Evolutionary conservation across 2,113 vertebrate genomes (phyloP).

Genomic region (cat (Felis catus)): DNA sequence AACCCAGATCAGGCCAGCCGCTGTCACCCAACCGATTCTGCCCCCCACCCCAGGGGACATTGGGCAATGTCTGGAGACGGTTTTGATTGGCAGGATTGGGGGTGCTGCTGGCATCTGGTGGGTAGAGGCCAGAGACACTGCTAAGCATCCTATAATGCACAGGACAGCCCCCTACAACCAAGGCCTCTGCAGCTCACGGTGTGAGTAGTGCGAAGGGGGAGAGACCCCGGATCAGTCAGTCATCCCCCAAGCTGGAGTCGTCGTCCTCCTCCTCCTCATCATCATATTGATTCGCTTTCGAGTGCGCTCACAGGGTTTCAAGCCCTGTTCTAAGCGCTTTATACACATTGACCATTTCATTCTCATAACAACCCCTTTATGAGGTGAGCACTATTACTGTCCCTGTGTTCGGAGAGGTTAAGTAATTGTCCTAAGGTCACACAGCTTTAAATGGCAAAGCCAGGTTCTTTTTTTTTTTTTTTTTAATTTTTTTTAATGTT

Average conservation of each 20-base stretch:
- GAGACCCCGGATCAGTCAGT: too few relatives aligned
- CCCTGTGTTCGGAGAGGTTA: background rate
- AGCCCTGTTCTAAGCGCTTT: background rate
- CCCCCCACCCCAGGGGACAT: background rate
- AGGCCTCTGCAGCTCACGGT: background rate
- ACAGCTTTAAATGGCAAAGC: background rate
- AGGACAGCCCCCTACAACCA: background rate
- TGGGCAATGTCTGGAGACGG: background rate
- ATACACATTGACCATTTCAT: background rate
- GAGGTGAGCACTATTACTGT: background rate
- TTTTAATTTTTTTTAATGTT: too few relatives aligned
- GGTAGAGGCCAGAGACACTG: background rate
- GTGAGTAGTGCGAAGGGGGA: background rate
- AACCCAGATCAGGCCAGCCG: background rate
- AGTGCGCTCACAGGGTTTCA: too few relatives aligned
- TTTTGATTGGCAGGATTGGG: background rate
- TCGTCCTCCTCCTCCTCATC: rapidly evolving
- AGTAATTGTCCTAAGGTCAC: background rate
- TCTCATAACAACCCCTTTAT: background rate
- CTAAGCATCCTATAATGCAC: background rate
- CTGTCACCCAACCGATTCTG: background rate
- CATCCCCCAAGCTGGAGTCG: background rate
- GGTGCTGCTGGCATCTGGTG: background rate
- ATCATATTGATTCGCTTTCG: too few relatives aligned
- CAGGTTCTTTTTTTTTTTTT: background rate